Conservation (phyloP, 2,797 vertebrate genomes). For the Gorsachius magnificus region DNA sequence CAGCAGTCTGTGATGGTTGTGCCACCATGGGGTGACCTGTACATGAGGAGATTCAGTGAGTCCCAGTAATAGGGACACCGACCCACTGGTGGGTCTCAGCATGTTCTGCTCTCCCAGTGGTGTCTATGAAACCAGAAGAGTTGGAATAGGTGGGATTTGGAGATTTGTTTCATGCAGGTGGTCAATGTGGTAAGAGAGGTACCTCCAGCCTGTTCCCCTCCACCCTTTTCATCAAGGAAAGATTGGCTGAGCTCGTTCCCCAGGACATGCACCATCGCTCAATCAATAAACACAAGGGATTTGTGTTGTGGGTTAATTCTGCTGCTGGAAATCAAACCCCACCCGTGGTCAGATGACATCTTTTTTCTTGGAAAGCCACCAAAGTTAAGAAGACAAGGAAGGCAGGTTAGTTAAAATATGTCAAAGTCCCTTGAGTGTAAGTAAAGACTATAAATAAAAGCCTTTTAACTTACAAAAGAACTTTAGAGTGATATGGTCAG, state of each 20-base stretch:
- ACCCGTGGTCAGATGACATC: conserved; percentile 32
- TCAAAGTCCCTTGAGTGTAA: conserved; percentile 22
- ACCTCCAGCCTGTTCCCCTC: not conserved
- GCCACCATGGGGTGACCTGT: not conserved
- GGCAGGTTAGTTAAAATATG: conserved; percentile 57
- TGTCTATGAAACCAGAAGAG: not conserved
- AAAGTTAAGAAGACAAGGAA: conserved; percentile 66
- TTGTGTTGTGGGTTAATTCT: conserved; percentile 30
- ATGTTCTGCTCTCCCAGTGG: not conserved
- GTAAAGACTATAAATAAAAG: conserved; percentile 54
- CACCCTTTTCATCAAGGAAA: not conserved
- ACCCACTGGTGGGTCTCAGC: not conserved
- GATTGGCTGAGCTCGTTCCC: not conserved
- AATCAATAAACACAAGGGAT: conserved; percentile 22
- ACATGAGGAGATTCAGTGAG: not conserved
- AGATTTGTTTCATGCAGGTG: not conserved
- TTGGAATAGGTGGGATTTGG: not conserved
- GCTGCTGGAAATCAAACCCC: conserved; percentile 37
- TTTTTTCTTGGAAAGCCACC: conserved; percentile 53
- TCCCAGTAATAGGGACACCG: not conserved
- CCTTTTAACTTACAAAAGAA: conserved; percentile 58
- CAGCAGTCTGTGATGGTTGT: not conserved
- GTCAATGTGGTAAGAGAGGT: not conserved
- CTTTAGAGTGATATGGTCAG: conserved; percentile 45
- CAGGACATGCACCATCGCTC: not conserved